These are phyloP conservation scores for Hydrotaea diabolus DNA, from an alignment of 2,888 invertebrate species.

Conservation along the genomic window DNA sequence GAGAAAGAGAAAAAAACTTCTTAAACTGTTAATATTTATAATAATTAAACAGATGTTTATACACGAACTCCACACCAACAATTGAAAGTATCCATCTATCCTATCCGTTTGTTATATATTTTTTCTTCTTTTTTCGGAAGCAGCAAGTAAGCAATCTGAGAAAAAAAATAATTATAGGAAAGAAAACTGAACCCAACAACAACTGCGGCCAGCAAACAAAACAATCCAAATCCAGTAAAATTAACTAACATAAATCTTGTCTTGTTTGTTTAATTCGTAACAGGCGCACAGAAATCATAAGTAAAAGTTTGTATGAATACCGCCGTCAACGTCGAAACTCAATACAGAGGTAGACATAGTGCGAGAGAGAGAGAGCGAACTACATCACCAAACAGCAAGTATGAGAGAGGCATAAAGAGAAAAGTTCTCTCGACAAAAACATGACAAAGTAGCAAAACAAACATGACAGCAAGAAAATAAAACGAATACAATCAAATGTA, in stretches of 20 bases:
- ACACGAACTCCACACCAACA: background rate
- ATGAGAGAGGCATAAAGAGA: background rate
- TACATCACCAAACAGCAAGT: too few species aligned
- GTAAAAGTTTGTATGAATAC: constrained; percentile 5
- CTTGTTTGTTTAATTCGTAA: constrained; percentile 64
- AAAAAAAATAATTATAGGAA: background rate
- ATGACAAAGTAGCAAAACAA: constrained; percentile 26
- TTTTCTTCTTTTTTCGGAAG: constrained; percentile 15
- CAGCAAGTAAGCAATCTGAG: background rate
- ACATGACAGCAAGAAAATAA: constrained; percentile 18
- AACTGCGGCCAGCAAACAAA: constrained; percentile 18
- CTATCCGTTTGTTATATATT: background rate
- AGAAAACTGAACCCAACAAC: constrained; percentile 12
- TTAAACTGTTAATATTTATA: constrained; percentile 42
- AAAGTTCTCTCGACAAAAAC: constrained; percentile 1
- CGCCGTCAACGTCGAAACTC: too few species aligned
- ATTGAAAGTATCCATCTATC: constrained; percentile 21
- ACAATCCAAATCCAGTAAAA: constrained; percentile 34
- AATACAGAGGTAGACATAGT: background rate
- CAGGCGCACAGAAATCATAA: constrained; percentile 62
- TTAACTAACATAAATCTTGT: constrained; percentile 58
- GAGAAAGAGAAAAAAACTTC: constrained; percentile 16
- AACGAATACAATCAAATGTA: constrained; percentile 40
- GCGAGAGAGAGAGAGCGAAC: constrained; percentile 35
- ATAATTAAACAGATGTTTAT: constrained; percentile 44